Evolutionary conservation across 2,888 invertebrate species (phyloP).

Genomic region (Pharmacophagus antenor): DNA sequence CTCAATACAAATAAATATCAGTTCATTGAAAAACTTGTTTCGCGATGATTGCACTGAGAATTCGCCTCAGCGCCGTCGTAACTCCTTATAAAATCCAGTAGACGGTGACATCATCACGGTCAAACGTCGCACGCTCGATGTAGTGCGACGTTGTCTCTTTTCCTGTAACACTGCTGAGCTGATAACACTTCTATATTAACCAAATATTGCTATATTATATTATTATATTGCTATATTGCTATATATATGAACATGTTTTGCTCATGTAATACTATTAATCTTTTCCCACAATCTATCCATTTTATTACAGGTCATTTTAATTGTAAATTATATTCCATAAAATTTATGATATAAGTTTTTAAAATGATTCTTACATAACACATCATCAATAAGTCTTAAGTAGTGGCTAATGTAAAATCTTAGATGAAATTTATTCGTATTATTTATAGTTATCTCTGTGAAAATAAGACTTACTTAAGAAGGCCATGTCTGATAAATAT

Average conservation of each 20-base stretch:
- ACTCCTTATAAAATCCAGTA: constrained; percentile 47
- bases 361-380: too few relatives aligned
- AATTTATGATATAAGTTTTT: too few relatives aligned
- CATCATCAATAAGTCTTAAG: neutral
- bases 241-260: constrained; percentile 7
- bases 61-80: constrained; percentile 39
- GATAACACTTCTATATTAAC: constrained; percentile 2
- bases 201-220: constrained; percentile 14
- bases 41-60: constrained; percentile 34
- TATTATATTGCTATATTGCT: too few relatives aligned
- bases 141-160: constrained; percentile 18
- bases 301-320: neutral
- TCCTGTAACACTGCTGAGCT: constrained; percentile 16
- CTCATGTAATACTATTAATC: too few relatives aligned
- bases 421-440: too few relatives aligned
- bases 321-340: neutral
- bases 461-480: too few relatives aligned
- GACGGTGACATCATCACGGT: constrained; percentile 50
- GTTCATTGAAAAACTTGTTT: constrained; percentile 18
- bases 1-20: constrained; percentile 1
- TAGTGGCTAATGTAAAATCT: neutral
- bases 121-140: constrained; percentile 31
- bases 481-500: too few relatives aligned
- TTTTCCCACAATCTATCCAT: too few relatives aligned
- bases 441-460: too few relatives aligned